A percentile compares a stretch with the other conserved stretches of the same genome.
Conservation (phyloP, 2,113 vertebrate species). For the Coregonus clupeaformis region DNA sequence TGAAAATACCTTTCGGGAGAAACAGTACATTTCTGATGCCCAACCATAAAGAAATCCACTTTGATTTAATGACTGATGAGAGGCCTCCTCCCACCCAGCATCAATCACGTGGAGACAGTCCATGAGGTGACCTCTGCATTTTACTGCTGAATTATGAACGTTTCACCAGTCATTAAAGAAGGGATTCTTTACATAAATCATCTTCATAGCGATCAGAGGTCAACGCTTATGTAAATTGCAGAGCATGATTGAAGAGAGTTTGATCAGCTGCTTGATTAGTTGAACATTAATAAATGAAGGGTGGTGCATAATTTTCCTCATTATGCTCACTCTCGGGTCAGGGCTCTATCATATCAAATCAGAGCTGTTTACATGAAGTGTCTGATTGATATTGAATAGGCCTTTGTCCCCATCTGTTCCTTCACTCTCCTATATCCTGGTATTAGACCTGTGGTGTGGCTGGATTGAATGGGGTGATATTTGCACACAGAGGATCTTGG, state of each 20-base stretch:
- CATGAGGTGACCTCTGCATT: slow-evolving; percentile 49
- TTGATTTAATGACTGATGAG: slow-evolving; percentile 48
- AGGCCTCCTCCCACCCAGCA: slow-evolving; percentile 13
- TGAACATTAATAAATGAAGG: slow-evolving; percentile 44
- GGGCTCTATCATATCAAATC: slow-evolving; percentile 25
- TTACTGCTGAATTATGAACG: slow-evolving; percentile 38
- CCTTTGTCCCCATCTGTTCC: slow-evolving; percentile 9
- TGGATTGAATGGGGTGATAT: neutral
- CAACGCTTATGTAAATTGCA: slow-evolving; percentile 31
- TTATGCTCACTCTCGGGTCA: slow-evolving; percentile 28
- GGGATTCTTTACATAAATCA: slow-evolving; percentile 37
- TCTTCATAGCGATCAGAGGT: slow-evolving; percentile 27
- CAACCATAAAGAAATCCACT: slow-evolving; percentile 17
- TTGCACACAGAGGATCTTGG: neutral
- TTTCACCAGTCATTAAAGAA: slow-evolving; percentile 28
- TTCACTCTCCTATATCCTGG: neutral
- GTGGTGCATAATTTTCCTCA: slow-evolving; percentile 16
- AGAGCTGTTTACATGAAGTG: slow-evolving; percentile 7
- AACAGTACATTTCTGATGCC: slow-evolving; percentile 42
- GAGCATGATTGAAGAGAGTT: slow-evolving; percentile 29
- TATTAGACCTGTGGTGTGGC: neutral
- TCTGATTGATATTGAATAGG: slow-evolving; percentile 37
- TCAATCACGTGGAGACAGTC: slow-evolving; percentile 36
- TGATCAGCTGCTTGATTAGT: slow-evolving; percentile 46
- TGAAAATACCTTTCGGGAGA: slow-evolving; percentile 35